Conservation (phyloP, 2,888 invertebrate species). For the Pterobdella sp. region DNA sequence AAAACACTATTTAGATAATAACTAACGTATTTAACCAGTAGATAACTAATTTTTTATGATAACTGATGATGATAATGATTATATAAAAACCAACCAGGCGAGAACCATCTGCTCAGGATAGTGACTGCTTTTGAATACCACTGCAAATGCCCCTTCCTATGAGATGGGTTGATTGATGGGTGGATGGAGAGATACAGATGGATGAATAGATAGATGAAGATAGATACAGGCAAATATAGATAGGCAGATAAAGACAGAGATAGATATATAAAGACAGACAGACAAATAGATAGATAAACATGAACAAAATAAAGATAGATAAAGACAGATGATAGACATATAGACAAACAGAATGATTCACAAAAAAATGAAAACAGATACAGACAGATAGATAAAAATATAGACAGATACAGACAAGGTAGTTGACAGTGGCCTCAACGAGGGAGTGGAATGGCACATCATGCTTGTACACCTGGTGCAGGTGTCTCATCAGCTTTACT, state of each 20-base stretch:
- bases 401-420: conserved; percentile 67
- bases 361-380: not conserved
- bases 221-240: not conserved
- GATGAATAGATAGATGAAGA: too few species aligned
- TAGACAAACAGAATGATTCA: not conserved
- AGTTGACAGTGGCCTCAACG: conserved; percentile 89
- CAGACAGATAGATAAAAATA: too few species aligned
- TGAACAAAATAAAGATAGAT: not conserved
- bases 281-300: not conserved
- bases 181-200: too few species aligned
- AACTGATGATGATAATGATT: too few species aligned
- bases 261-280: too few species aligned
- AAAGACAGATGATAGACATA: not conserved
- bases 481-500: conserved; percentile 86
- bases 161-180: too few species aligned
- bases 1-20: too few species aligned
- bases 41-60: too few species aligned
- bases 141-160: conserved; percentile 95
- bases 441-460: conserved; percentile 75
- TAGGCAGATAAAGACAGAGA: not conserved
- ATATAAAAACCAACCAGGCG: conserved; percentile 58
- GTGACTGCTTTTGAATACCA: conserved; percentile 89
- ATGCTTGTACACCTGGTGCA: conserved; percentile 76
- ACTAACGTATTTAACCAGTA: too few species aligned
- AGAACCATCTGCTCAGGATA: conserved; percentile 96